Evolutionary conservation across 2,797 vertebrate species (phyloP).

Genomic region (Hephaestus fuliginosus): DNA sequence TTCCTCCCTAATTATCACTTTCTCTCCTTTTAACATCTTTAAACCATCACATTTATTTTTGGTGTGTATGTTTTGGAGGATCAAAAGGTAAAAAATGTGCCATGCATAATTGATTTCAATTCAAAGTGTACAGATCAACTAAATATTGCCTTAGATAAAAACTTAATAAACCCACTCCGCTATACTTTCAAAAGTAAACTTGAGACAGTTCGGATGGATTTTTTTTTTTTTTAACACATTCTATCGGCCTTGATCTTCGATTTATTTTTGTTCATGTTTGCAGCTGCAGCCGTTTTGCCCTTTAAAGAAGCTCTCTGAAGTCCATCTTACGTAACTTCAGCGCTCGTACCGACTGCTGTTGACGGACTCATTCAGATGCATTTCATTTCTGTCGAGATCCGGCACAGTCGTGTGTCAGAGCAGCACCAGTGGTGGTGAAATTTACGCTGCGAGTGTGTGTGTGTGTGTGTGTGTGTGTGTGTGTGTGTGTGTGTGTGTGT

Average conservation of each 20-base stretch:
- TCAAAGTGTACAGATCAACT: no score
- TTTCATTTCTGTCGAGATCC: constrained; percentile 3
- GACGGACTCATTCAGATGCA: not conserved
- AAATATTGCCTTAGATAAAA: no score
- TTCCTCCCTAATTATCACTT: no score
- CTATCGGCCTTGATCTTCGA: not conserved
- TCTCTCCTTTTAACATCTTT: not conserved
- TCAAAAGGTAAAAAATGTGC: no score
- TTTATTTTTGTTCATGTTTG: no score
- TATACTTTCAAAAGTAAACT: not conserved
- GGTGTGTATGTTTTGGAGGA: no score
- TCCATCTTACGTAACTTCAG: not conserved
- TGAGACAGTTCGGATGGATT: not conserved
- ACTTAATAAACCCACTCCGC: not conserved
- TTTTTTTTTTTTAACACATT: not conserved
- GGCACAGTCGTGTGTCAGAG: constrained; percentile 6
- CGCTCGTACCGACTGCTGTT: not conserved
- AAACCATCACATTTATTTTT: not conserved
- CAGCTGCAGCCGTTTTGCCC: not conserved
- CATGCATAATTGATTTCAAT: no score
- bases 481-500: not conserved
- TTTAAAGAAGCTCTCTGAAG: not conserved
- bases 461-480: not conserved
- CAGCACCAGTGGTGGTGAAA: constrained; percentile 1
- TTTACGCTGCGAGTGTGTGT: not conserved